Base-by-base conservation (phyloP, 1,140 invertebrate genomes). In the Drosophila parabipectinata region DNA sequence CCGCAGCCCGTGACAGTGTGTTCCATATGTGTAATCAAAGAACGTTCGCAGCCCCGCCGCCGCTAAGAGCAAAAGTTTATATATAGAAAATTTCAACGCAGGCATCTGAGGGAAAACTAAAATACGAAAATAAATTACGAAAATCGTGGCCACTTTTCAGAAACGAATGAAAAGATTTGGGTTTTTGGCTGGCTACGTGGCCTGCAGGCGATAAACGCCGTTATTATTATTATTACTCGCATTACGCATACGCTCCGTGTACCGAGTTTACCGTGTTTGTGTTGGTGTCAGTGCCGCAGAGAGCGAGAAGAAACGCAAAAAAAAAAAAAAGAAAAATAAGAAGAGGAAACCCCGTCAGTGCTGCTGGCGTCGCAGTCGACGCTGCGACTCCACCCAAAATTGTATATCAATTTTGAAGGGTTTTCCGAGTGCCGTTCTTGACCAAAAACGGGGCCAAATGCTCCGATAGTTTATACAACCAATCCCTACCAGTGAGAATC, bases 31-130 rank as follows among this genome's bases (percentile, higher is more conserved):
- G 77, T 84, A 90, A 89, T 81, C 73, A 85, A 85, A 59, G 51
- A 73, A 62, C 79, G 64, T 57, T 71, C 80, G 73, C 77, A 63
- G 15, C 71, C 62, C 73, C 74, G 69, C 69, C 62, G 44, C 44
- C 44, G 57, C 75, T 64, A 77, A 64, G 75, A 77, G 73, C 73
- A 76, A 68, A 72, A 57, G 83, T 91, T 91, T 91, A 91, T 91
- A 91, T 91, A 91, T 91, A 91, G 89, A 91, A 90, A 91, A 91
- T 77, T 69, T 89, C 47, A 73, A 88, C 88, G 88, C 85, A 82
- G 73, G 52, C 80, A 72, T 83, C 83, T 85, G 80, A 83, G 76
- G 73, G 51, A 87, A 85, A 85, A 64, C 62, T 77, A 39, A 79
- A 75, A 66, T 61, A 71, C 54, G 62, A 78, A 81, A 56, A 74